Percentiles rank a stretch among this genome's conserved stretches.
These are phyloP conservation scores for Champsocephalus esox DNA, from an alignment of 2,797 vertebrate species.

Conservation along the genomic window DNA sequence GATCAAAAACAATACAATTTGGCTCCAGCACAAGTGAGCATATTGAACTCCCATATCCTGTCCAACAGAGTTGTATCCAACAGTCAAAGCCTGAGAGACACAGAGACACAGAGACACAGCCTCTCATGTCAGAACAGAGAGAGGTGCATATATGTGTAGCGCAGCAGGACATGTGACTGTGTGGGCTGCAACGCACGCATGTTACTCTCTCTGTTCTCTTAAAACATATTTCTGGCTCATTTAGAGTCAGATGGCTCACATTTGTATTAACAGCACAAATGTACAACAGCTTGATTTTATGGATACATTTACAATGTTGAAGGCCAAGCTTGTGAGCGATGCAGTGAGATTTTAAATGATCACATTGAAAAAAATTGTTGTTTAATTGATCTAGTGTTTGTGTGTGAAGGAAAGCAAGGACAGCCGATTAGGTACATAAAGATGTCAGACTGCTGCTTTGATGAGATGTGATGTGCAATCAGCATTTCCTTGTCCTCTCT, in stretches of 20 bases:
- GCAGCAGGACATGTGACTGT: constrained; percentile 58
- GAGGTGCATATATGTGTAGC: constrained; percentile 51
- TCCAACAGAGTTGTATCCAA: constrained; percentile 53
- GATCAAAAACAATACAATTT: constrained; percentile 51
- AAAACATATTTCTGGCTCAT: constrained; percentile 66
- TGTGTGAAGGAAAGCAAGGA: constrained; percentile 19
- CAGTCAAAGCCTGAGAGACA: constrained; percentile 63
- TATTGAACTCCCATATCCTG: constrained; percentile 46
- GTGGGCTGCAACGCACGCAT: constrained; percentile 56
- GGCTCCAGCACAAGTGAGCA: constrained; percentile 49
- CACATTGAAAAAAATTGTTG: constrained; percentile 9
- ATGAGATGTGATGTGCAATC: constrained; percentile 54
- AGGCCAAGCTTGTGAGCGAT: not conserved
- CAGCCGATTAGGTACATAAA: constrained; percentile 48
- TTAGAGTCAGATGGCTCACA: constrained; percentile 47
- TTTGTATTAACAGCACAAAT: constrained; percentile 19
- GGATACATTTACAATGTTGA: constrained; percentile 20
- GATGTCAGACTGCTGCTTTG: constrained; percentile 46
- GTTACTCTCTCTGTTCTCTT: constrained; percentile 57
- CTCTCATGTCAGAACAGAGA: constrained; percentile 66
- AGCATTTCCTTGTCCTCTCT: constrained; percentile 39
- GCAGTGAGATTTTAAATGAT: constrained; percentile 25
- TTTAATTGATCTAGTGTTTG: constrained; percentile 27
- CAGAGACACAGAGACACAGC: constrained; percentile 45
- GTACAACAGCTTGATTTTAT: constrained; percentile 12